These are phyloP conservation scores for Cydia strobilella DNA, from an alignment of 1,140 invertebrate genomes.

Conservation along the genomic window DNA sequence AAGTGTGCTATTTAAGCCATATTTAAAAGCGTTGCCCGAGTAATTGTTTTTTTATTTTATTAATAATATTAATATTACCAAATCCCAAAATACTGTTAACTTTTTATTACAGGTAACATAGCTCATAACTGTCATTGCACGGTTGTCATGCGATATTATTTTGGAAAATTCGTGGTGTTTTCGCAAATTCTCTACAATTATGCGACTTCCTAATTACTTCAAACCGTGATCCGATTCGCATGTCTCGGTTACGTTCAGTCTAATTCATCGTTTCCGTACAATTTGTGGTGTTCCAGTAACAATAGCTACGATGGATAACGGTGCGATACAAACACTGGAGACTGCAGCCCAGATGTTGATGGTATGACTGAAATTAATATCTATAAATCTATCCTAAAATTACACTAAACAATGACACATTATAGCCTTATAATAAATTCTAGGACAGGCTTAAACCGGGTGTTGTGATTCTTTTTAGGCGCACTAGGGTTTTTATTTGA, in stretches of 20 bases:
- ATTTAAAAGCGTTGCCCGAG: background rate
- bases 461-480: background rate
- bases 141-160: slow-evolving; percentile 30
- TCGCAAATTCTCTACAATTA: slow-evolving; percentile 22
- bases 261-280: slow-evolving; percentile 44
- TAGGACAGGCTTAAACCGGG: background rate
- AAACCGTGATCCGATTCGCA: slow-evolving; percentile 20
- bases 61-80: background rate
- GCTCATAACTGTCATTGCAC: slow-evolving; percentile 11
- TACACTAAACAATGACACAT: background rate
- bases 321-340: slow-evolving; percentile 83
- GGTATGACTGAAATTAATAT: slow-evolving; percentile 73
- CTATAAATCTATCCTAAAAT: slow-evolving; percentile 16
- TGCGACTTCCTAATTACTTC: slow-evolving; percentile 28
- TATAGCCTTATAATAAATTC: background rate
- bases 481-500: background rate
- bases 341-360: slow-evolving; percentile 85
- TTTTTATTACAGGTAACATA: slow-evolving; percentile 2
- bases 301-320: slow-evolving; percentile 66
- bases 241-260: slow-evolving; percentile 28
- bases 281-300: slow-evolving; percentile 35
- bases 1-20: background rate
- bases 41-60: background rate
- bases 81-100: no score
- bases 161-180: slow-evolving; percentile 31